These are phyloP conservation scores for Plecturocebus donacophilus DNA, from an alignment of 2,113 vertebrate species.

Conservation along the genomic window DNA sequence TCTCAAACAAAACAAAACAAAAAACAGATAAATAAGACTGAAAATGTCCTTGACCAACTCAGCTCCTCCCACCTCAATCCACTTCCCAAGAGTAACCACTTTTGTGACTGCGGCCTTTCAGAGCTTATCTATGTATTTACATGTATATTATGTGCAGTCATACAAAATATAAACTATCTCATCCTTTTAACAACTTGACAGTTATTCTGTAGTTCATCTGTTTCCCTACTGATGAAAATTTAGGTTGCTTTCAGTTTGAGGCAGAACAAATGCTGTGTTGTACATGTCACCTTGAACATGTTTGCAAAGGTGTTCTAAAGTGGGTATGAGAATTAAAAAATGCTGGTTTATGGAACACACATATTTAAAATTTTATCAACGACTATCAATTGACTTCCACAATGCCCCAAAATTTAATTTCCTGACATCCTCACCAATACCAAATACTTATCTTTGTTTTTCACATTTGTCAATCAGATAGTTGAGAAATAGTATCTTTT, in stretches of 20 bases:
- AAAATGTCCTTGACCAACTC: background rate
- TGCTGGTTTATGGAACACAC: background rate
- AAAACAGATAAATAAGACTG: background rate
- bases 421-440: background rate
- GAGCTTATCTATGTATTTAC: background rate
- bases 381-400: slow-evolving; percentile 22
- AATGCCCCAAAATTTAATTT: slow-evolving; percentile 20
- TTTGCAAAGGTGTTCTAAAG: slow-evolving; percentile 2
- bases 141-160: background rate
- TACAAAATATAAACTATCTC: background rate
- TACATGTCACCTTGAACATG: background rate
- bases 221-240: background rate
- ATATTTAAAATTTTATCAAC: slow-evolving; percentile 36
- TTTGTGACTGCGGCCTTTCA: background rate
- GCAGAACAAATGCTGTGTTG: background rate
- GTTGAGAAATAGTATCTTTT: slow-evolving; percentile 34
- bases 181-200: background rate
- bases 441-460: slow-evolving; percentile 8
- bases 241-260: background rate
- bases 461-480: background rate
- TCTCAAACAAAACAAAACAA: too few species aligned
- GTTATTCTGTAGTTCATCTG: background rate
- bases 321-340: slow-evolving; percentile 1
- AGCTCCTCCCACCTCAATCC: background rate
- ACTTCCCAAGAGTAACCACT: background rate